phyloP scores from a whole-genome alignment of 2,888 invertebrate genomes.

The Seira musarum region DNA sequence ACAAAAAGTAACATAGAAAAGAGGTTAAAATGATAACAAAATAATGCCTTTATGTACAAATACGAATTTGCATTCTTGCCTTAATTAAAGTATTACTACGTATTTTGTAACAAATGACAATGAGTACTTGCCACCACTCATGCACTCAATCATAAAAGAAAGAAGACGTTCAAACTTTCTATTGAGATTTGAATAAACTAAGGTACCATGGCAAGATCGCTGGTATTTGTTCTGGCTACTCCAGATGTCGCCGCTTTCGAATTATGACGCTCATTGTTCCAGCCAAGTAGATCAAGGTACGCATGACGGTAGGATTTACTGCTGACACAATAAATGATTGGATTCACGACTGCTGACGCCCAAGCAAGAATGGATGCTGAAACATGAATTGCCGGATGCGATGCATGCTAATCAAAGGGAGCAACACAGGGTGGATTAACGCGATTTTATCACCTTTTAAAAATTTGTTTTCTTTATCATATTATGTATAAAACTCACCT shows the following conservation, averaged over 20 bases:
- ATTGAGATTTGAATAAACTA: not conserved
- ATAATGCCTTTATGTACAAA: no score
- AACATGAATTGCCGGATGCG: slow-evolving; percentile 83
- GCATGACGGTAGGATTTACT: slow-evolving; percentile 84
- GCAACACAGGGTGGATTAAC: no score
- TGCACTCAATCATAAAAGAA: no score
- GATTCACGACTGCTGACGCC: slow-evolving; percentile 92
- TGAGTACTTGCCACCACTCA: no score
- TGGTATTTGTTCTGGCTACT: slow-evolving; percentile 42
- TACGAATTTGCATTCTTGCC: no score
- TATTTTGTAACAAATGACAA: no score
- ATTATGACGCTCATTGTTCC: slow-evolving; percentile 32
- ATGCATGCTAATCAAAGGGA: slow-evolving; percentile 66
- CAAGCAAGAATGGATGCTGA: slow-evolving; percentile 89
- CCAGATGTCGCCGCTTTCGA: slow-evolving; percentile 45
- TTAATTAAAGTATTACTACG: no score
- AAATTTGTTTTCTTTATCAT: no score
- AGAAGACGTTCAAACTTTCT: not conserved
- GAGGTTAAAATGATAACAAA: no score
- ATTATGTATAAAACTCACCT: slow-evolving; percentile 73
- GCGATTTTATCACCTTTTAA: no score
- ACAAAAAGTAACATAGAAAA: no score
- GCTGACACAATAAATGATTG: slow-evolving; percentile 91
- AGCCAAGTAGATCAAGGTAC: slow-evolving; percentile 70
- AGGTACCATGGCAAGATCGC: slow-evolving; percentile 25